Evolutionary conservation across 2,797 vertebrate species (phyloP), one percentile per base, ranked within the genome.

Genomic region (Gobio occitaniae): DNA sequence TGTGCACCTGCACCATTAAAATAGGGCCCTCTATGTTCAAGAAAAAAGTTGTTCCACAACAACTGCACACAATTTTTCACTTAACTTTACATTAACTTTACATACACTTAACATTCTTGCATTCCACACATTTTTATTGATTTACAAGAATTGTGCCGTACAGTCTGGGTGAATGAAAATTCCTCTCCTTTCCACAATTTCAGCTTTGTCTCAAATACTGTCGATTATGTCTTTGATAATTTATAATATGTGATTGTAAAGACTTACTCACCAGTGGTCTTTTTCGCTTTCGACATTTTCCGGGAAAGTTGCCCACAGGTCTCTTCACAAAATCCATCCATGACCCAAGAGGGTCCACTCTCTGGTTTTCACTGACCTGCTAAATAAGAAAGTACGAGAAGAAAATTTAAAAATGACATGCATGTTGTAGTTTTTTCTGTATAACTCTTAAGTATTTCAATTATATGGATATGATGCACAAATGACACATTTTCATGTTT

Each of bases 271-370:
- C 98, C 95, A 94, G 88, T 78, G 95, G 95, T 88, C 96, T 95
- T 92, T 97, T 98, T 91, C 96, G 95, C 80, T 95, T 97, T 63
- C 96, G 96, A 93, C 98, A 99, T 85, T 95, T 97, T 92, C 93
- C 92, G 61, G 95, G 93, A 74, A 89, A 93, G 89, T 91, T 95
- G 2, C 95, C 96, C 1, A 97, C 96, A 0, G 96, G 96, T 88
- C 97, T 93, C 89, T 97, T 97, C 70, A 98, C 96, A 86, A 99
- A 99, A 92, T 96, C 97, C 93, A 99, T 96, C 98, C 97, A 99
- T 11, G 98, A 99, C 71, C 92, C 93, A 56, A 96, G 94, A 0
- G 98, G 97, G 78, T 99, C 97, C 10, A 98, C 95, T 90, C 96
- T 89, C 84, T 96, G 96, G 21, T 94, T 88, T 71, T 97, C 96